Conservation (phyloP, 2,888 invertebrate species). For the Drosophila lacicola region DNA sequence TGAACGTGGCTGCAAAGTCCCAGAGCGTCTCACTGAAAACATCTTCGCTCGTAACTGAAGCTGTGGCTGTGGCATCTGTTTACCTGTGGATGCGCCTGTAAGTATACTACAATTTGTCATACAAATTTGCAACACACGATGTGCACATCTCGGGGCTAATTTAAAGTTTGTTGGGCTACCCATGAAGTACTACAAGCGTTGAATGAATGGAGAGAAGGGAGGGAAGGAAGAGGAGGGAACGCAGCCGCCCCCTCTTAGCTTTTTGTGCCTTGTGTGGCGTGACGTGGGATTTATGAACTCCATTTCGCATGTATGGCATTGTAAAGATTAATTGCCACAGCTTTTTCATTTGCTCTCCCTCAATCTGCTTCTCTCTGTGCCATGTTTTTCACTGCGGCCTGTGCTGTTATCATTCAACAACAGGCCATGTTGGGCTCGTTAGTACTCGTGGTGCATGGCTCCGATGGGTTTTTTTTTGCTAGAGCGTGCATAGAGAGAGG, state of each 20-base stretch:
- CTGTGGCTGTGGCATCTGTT: conserved; percentile 8
- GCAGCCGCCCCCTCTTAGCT: conserved; percentile 7
- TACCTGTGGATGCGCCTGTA: conserved; percentile 21
- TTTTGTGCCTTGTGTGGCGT: conserved; percentile 57
- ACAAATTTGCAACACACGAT: conserved; percentile 16
- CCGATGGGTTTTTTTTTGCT: conserved; percentile 46
- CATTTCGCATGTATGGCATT: conserved; percentile 75
- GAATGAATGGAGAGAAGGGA: neutral
- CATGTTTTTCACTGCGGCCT: conserved; percentile 52
- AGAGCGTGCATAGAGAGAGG: conserved; percentile 15
- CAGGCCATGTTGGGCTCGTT: conserved; percentile 65
- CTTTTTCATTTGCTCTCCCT: conserved; percentile 15
- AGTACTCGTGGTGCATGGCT: conserved; percentile 27
- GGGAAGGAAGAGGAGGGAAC: no score
- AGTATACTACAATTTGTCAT: conserved; percentile 26
- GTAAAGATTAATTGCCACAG: conserved; percentile 76
- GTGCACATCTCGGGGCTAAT: conserved; percentile 43
- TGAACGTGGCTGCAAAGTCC: conserved; percentile 17
- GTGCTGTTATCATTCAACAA: conserved; percentile 72
- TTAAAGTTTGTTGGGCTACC: conserved; percentile 48
- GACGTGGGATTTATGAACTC: conserved; percentile 78
- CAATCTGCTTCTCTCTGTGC: neutral
- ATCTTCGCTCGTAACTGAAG: conserved; percentile 9
- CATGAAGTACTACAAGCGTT: conserved; percentile 19
- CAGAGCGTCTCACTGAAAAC: conserved; percentile 1